Evolutionary conservation across 2,797 vertebrate species (phyloP).

Genomic region (Parauchenoglanis ngamensis): DNA sequence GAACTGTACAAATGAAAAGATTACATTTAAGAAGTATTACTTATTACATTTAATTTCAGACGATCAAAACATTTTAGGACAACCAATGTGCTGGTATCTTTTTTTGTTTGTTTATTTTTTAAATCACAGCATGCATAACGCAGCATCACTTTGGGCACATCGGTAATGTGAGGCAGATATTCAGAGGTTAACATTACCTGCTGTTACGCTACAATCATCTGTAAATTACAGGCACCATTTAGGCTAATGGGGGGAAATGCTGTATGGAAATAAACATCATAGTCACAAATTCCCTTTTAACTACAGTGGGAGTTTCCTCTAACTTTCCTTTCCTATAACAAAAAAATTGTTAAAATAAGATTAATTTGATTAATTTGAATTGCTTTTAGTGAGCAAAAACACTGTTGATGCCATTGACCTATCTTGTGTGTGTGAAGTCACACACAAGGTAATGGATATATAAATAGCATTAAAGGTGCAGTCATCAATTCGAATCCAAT

Average conservation of each 20-base stretch:
- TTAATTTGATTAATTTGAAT: not conserved
- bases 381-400: not conserved
- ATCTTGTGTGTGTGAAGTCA: not conserved
- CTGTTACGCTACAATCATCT: not conserved
- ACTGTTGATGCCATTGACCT: not conserved
- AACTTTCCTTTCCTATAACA: not conserved
- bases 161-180: not conserved
- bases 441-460: not conserved
- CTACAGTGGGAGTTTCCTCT: not conserved
- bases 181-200: not conserved
- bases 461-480: not conserved
- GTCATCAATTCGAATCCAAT: too few relatives aligned
- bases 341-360: not conserved
- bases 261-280: not conserved
- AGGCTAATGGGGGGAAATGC: not conserved
- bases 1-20: not conserved
- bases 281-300: not conserved
- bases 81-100: not conserved
- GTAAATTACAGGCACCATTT: not conserved
- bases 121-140: not conserved
- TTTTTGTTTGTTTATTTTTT: not conserved
- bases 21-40: not conserved
- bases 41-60: conserved; percentile 11
- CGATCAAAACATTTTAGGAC: not conserved
- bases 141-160: not conserved